Evolutionary conservation across 2,888 invertebrate species (phyloP), one percentile per base, ranked within the genome.

Genomic region (Zaprionus obscuricornis): DNA sequence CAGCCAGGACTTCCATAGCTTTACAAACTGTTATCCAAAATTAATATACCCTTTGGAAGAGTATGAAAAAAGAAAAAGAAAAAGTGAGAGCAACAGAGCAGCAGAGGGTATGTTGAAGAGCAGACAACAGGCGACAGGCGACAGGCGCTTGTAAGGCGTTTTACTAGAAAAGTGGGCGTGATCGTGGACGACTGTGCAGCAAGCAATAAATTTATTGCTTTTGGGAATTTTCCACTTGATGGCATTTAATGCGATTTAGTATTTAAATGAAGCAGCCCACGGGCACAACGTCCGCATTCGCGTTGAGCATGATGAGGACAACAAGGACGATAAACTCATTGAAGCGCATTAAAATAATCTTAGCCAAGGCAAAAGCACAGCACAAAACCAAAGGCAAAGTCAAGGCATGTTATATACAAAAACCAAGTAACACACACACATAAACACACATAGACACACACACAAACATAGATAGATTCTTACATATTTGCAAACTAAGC

Each of bases 171-270:
- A 34, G 34, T 54, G 52, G 71, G 57, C 70, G 47, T 66, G 70
- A 70, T 70, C 69, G 52, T 70, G 62, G 58, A 62, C 34, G 39
- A 10, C 50, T 70, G 63, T 71, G 68, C 68, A 68, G 68, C 68
- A 51, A 69, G 69, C 59, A 74, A 81, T 71, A 78, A 84, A 83
- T 83, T 84, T 82, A 82, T 82, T 79, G 78, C 82, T 83, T 82
- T 82, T 78, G 76, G 74, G 78, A 82, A 84, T 83, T 83, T 83
- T 83, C 76, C 82, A 84, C 82, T 83, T 83, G 85, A 83, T 82
- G 82, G 82, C 82, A 84, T 78, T 82, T 83, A 84, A 83, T 83
- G 72, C 82, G 82, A 84, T 84, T 83, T 83, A 74, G 78, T 78
- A 84, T 82, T 83, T 78, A 83, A 84, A 83, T 84, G 82, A 84